Conservation (phyloP, 2,113 vertebrate genomes). For the Neolamprologus longior region DNA sequence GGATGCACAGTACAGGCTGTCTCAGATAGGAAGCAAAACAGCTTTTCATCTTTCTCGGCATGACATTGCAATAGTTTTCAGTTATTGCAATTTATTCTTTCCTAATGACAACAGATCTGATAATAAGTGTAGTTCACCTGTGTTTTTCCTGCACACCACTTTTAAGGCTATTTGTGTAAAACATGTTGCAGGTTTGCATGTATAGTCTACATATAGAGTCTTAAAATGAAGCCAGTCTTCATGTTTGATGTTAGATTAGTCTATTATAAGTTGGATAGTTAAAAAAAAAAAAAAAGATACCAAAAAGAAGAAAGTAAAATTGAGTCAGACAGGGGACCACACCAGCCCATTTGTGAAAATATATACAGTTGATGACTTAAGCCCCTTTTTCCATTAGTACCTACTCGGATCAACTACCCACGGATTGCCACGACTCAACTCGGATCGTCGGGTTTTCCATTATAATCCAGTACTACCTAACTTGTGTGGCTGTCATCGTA, state of each 20-base stretch:
- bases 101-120: background rate
- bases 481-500: background rate
- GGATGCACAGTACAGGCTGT: background rate
- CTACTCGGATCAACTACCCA: background rate
- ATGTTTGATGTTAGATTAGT: background rate
- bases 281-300: background rate
- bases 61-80: background rate
- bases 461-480: background rate
- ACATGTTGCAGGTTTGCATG: background rate
- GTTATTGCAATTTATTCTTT: background rate
- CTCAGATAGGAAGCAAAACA: background rate
- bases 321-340: background rate
- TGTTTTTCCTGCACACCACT: background rate
- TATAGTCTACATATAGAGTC: background rate
- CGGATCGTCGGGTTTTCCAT: background rate
- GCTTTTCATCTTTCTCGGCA: background rate
- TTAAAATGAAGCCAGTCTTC: background rate
- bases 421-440: background rate
- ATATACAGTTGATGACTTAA: background rate
- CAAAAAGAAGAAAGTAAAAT: background rate
- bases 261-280: background rate
- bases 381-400: background rate
- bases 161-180: background rate
- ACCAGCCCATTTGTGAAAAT: background rate
- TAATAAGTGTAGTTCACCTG: background rate